A percentile compares a stretch with the other conserved stretches of the same genome.
phyloP scores from a whole-genome alignment of 1,140 invertebrate species.

The Pollicipes pollicipes region DNA sequence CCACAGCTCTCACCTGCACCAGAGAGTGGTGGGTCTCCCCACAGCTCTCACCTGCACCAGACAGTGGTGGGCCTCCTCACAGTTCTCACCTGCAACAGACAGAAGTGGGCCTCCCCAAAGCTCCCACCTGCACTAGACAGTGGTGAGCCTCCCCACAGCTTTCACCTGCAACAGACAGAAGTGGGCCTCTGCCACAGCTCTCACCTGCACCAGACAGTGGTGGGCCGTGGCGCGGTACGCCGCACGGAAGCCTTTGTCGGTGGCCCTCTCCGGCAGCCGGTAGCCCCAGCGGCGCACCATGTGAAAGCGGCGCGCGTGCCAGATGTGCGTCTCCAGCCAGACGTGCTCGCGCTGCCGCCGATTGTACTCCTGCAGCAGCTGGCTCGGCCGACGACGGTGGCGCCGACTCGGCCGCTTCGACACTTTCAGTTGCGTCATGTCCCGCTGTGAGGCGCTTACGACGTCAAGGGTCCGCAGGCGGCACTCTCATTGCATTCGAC shows the following conservation, averaged over 20 bases:
- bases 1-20: too few relatives aligned
- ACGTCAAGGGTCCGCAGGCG: too few relatives aligned
- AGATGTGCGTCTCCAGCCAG: conserved; percentile 95
- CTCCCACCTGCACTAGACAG: too few relatives aligned
- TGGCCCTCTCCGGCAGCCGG: conserved; percentile 55
- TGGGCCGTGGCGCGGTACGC: conserved; percentile 60
- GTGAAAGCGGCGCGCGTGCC: conserved; percentile 90
- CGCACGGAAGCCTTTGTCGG: conserved; percentile 68
- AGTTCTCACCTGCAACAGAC: too few relatives aligned
- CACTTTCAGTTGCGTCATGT: conserved; percentile 35
- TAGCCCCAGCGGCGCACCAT: conserved; percentile 78
- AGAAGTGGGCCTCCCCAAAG: too few relatives aligned
- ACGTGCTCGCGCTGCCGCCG: conserved; percentile 46
- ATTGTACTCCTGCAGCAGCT: conserved; percentile 60
- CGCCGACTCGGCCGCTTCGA: conserved; percentile 63
- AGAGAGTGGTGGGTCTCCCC: too few relatives aligned
- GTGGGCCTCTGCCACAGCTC: too few relatives aligned
- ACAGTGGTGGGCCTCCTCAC: too few relatives aligned
- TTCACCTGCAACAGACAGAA: too few relatives aligned
- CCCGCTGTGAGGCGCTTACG: conserved; percentile 38
- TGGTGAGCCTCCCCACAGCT: too few relatives aligned
- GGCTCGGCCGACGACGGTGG: conserved; percentile 55
- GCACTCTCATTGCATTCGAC: too few relatives aligned
- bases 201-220: conserved; percentile 63
- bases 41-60: too few relatives aligned